phyloP scores from a whole-genome alignment of 2,797 vertebrate genomes.

The Pristis pectinata region DNA sequence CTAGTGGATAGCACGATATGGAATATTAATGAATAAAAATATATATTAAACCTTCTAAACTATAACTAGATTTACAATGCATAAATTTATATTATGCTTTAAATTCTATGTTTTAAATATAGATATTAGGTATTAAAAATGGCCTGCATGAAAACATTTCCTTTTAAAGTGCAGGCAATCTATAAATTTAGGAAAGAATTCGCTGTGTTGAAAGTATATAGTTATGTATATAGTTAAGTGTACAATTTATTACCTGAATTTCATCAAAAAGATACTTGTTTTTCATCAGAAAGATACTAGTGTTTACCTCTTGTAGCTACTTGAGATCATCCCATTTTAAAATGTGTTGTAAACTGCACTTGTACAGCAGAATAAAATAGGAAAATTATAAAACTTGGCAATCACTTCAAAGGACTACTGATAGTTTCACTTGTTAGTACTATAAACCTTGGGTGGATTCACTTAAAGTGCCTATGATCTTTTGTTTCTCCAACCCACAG shows the following conservation, averaged over 20 bases:
- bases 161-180: not conserved
- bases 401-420: not conserved
- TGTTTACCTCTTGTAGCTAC: not conserved
- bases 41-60: not conserved
- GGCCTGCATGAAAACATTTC: not conserved
- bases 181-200: no score
- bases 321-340: not conserved
- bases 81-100: not conserved
- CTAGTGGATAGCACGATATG: not conserved
- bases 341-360: not conserved
- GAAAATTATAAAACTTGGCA: not conserved
- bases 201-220: no score
- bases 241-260: not conserved
- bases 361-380: not conserved
- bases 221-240: not conserved
- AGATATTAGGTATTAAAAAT: slow-evolving; percentile 9
- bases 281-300: not conserved
- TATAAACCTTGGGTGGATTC: not conserved
- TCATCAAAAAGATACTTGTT: not conserved
- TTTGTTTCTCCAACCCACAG: not conserved
- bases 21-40: not conserved
- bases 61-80: not conserved
- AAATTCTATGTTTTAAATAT: slow-evolving; percentile 8
- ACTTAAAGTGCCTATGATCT: not conserved
- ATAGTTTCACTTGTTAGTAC: not conserved